Conservation (phyloP, 2,888 invertebrate genomes). For the Pseudococcus viburni region DNA sequence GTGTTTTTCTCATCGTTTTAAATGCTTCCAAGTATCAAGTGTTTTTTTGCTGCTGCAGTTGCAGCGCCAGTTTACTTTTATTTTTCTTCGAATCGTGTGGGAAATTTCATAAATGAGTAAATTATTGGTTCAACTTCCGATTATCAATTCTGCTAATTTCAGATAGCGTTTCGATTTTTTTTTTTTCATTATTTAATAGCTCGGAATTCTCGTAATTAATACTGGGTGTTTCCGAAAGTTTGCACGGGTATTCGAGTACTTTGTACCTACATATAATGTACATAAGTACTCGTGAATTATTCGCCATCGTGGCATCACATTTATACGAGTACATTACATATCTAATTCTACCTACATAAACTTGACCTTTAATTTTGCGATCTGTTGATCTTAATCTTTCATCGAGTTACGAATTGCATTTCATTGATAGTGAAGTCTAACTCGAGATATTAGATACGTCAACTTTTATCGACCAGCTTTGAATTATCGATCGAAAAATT, state of each 20-base stretch:
- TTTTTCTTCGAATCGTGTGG: not conserved
- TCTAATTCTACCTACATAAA: too few relatives aligned
- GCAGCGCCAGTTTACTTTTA: not conserved
- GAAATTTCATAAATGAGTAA: not conserved
- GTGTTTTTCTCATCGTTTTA: not conserved
- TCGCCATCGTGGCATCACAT: too few relatives aligned
- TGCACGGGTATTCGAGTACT: not conserved
- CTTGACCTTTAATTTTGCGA: too few relatives aligned
- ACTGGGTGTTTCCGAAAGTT: not conserved
- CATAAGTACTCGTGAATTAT: too few relatives aligned
- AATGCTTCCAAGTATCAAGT: not conserved
- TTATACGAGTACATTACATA: too few relatives aligned
- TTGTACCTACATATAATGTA: not conserved
- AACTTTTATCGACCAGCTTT: too few relatives aligned
- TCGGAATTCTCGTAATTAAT: not conserved
- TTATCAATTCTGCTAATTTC: not conserved
- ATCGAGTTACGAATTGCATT: too few relatives aligned
- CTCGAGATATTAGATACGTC: too few relatives aligned
- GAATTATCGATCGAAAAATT: too few relatives aligned
- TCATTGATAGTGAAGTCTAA: too few relatives aligned
- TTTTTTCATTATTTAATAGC: not conserved
- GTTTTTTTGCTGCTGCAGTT: not conserved
- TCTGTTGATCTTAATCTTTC: too few relatives aligned
- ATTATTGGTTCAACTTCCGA: not conserved
- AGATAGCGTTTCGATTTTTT: not conserved